These are phyloP conservation scores for Momotus momota DNA, from an alignment of 2,797 vertebrate species.

Conservation along the genomic window DNA sequence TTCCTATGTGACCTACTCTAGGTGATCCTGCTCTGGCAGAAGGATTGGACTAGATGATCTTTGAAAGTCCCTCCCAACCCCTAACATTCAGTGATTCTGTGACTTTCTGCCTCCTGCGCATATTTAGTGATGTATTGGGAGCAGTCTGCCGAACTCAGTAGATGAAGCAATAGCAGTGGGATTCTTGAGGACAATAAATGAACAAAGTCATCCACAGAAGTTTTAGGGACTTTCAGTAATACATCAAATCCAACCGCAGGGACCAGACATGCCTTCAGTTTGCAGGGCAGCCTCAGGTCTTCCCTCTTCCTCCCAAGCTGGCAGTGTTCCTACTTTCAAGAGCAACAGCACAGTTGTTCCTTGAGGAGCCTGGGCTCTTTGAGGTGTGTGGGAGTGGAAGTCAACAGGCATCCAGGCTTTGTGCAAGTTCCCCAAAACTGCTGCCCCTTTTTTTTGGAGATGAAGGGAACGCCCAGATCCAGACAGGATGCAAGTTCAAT, in stretches of 20 bases:
- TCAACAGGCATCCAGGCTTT: background rate
- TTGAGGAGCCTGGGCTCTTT: background rate
- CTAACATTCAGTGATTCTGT: too few relatives aligned
- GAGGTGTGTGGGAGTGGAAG: background rate
- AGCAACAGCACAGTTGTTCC: accelerated
- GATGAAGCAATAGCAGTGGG: background rate
- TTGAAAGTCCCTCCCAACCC: too few relatives aligned
- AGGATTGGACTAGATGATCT: too few relatives aligned
- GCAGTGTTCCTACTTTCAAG: accelerated
- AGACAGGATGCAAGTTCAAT: background rate
- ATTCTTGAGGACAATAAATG: background rate
- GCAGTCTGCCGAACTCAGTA: background rate
- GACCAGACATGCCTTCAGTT: accelerated
- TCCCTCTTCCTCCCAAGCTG: too few relatives aligned
- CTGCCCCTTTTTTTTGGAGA: background rate
- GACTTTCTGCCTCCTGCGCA: background rate
- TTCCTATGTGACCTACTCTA: too few relatives aligned
- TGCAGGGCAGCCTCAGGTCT: background rate
- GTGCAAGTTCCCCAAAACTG: background rate
- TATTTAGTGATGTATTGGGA: background rate
- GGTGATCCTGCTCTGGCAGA: too few relatives aligned
- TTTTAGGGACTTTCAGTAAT: background rate
- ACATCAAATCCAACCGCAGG: background rate
- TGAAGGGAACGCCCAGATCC: background rate
- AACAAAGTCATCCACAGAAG: background rate